These are phyloP conservation scores for Sesamia inferens DNA, from an alignment of 2,888 invertebrate species.

Conservation along the genomic window DNA sequence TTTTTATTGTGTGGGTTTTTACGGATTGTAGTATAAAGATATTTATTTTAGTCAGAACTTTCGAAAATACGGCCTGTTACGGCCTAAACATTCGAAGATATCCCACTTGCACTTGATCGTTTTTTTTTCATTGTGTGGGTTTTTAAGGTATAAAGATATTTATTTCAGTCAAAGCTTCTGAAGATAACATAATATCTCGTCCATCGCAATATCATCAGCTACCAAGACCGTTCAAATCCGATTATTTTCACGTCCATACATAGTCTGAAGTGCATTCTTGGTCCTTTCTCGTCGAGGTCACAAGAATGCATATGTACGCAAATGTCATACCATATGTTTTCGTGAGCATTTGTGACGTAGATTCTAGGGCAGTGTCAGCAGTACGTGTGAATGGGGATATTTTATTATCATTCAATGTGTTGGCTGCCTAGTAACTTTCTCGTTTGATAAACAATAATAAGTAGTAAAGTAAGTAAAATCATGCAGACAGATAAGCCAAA, in stretches of 20 bases:
- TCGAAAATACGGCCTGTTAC: no score
- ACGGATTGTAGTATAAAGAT: no score
- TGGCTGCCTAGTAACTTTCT: constrained; percentile 8
- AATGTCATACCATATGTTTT: constrained; percentile 63
- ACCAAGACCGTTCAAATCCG: constrained; percentile 19
- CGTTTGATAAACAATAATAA: neutral
- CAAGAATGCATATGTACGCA: constrained; percentile 42
- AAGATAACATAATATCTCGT: no score
- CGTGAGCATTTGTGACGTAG: constrained; percentile 59
- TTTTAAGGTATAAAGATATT: no score
- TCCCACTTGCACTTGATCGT: no score
- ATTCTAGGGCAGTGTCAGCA: constrained; percentile 72
- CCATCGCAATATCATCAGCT: constrained; percentile 10
- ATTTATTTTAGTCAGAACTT: no score
- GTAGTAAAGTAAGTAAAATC: neutral
- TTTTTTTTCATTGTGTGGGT: no score
- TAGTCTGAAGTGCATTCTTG: constrained; percentile 39
- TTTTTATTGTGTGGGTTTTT: no score
- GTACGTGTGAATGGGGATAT: constrained; percentile 67
- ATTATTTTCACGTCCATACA: constrained; percentile 42
- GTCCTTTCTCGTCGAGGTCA: constrained; percentile 53
- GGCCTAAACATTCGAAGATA: no score
- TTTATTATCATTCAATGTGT: constrained; percentile 36
- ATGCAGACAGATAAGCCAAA: no score
- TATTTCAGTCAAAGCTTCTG: neutral